Base-by-base conservation (phyloP, 2,113 vertebrate species). In the Mesoclemmys tuberculata region DNA sequence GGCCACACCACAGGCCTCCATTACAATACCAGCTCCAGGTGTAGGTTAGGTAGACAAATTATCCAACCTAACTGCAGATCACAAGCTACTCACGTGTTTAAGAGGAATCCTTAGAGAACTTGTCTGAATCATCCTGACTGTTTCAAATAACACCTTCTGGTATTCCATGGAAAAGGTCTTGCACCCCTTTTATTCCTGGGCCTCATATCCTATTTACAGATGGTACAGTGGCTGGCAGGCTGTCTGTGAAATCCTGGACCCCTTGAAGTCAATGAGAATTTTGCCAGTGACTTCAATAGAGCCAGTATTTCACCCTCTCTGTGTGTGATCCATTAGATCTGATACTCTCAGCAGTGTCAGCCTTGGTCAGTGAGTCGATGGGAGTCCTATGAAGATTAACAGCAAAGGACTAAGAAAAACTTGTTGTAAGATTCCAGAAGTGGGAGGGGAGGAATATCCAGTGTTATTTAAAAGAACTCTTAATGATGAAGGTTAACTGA, bases 371-470 rank as follows among this genome's bases (percentile, higher is more conserved):
- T 88, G 0, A 89, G 89, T 95, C 82, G 80, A 82, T 86, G 38
- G 31, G 61, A 92, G 90, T 84, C 11, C 83, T 44, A 12, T 83
- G 71, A 75, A 80, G 27, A 35, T 77, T 46, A 93, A 94, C n/a
- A 71, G 87, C 44, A 92, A 93, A 85, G 31, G 31, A 82, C 93
- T 94, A 90, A 96, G 92, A 93, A 89, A 58, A 10, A 52, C 7
- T 0, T 87, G 49, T 9, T 46, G 93, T 90, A 49, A 85, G 0
- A 88, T 49, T 80, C 46, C 29, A 64, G 93, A 2, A 64, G 52
- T 18, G 16, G 14, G 51, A 93, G 55, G 22, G 93, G 88, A 13
- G 21, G 31, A 93, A 95, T 90, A 5, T 84, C 35, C 38, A 44
- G 10, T 64, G 24, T 74, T 92, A 19, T 84, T 90, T 89, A 64